Conservation (phyloP, 2,113 vertebrate species). For the Bufo gargarizans region DNA sequence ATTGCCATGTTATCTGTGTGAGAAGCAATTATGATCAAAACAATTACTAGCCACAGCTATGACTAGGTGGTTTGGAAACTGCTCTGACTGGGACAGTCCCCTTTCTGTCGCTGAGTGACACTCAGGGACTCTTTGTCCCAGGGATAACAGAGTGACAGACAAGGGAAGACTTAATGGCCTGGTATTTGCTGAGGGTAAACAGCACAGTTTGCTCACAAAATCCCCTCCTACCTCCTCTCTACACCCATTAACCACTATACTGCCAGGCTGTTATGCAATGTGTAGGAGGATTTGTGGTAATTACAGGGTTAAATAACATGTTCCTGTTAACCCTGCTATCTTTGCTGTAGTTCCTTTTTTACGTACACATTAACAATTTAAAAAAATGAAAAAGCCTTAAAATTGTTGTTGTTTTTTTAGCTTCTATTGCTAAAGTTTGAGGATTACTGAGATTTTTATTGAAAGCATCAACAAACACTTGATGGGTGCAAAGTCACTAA, state of each 20-base stretch:
- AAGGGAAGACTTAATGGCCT: slow-evolving; percentile 48
- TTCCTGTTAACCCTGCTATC: neutral
- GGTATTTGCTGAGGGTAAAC: slow-evolving; percentile 54
- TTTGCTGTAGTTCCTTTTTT: neutral
- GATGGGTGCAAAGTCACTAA: neutral
- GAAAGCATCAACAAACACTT: neutral
- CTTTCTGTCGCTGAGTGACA: slow-evolving; percentile 49
- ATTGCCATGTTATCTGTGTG: neutral
- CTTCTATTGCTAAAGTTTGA: neutral
- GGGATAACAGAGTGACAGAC: slow-evolving; percentile 52
- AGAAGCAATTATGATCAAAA: slow-evolving; percentile 8
- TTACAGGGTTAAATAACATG: neutral
- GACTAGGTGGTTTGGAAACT: slow-evolving; percentile 30
- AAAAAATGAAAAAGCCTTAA: neutral
- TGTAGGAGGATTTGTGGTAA: neutral
- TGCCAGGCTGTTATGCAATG: slow-evolving; percentile 11
- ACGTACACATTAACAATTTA: neutral
- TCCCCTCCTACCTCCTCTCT: slow-evolving; percentile 50
- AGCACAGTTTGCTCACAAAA: slow-evolving; percentile 46
- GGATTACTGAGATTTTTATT: neutral
- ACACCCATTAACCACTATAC: slow-evolving; percentile 31
- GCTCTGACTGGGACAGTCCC: slow-evolving; percentile 32
- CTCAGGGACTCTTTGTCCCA: slow-evolving; percentile 51
- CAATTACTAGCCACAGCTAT: slow-evolving; percentile 35
- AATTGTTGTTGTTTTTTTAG: neutral